These are phyloP conservation scores for Salminus brasiliensis DNA, from an alignment of 2,113 vertebrate species.

Conservation along the genomic window DNA sequence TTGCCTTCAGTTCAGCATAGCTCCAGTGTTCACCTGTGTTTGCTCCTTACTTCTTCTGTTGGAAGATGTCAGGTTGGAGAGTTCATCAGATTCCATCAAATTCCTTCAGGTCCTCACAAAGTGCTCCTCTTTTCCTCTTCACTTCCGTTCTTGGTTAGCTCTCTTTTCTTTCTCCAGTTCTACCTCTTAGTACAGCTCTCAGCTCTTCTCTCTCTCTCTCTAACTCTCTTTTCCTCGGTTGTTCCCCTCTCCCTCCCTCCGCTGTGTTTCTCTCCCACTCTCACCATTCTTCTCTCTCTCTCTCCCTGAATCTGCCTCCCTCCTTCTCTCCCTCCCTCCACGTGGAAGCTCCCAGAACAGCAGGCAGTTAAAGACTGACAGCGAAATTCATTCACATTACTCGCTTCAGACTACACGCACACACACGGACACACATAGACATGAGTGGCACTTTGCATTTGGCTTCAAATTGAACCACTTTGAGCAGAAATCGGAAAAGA, in stretches of 20 bases:
- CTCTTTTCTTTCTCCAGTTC: slow-evolving; percentile 23
- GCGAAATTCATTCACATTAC: slow-evolving; percentile 47
- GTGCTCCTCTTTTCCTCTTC: neutral
- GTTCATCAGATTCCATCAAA: no score
- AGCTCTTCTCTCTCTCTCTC: slow-evolving; percentile 50
- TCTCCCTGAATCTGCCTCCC: slow-evolving; percentile 39
- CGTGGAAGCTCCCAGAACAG: slow-evolving; percentile 52
- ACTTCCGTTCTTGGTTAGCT: slow-evolving; percentile 30
- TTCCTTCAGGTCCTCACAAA: neutral
- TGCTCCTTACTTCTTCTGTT: neutral
- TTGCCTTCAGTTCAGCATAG: neutral
- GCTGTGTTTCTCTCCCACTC: slow-evolving; percentile 31
- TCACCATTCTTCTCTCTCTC: slow-evolving; percentile 46
- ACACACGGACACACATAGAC: slow-evolving; percentile 9
- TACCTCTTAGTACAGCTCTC: slow-evolving; percentile 46
- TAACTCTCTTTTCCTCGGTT: slow-evolving; percentile 64
- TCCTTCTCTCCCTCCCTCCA: slow-evolving; percentile 62
- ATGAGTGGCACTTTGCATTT: neutral
- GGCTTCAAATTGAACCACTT: neutral
- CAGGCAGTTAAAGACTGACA: slow-evolving; percentile 49
- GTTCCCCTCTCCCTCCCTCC: slow-evolving; percentile 61
- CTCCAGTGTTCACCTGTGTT: neutral
- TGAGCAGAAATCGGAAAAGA: neutral
- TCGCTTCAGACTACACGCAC: slow-evolving; percentile 2
- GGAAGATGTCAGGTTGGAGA: neutral